Conservation (phyloP, 2,797 vertebrate species). For the Malacoraja senta region DNA sequence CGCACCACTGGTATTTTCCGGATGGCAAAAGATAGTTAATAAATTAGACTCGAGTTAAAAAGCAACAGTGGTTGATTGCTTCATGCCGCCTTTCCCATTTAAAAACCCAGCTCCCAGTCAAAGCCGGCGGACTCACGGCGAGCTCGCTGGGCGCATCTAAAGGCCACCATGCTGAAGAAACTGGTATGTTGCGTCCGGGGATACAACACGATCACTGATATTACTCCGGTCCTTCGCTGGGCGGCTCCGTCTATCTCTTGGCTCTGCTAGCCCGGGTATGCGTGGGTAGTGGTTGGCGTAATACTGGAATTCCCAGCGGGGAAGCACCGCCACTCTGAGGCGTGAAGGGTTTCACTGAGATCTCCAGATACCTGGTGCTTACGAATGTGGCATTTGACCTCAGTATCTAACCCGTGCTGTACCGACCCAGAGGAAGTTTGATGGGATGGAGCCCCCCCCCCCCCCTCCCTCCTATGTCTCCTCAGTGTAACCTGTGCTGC, state of each 20-base stretch:
- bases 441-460: background rate
- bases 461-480: too few relatives aligned
- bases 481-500: background rate
- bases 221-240: background rate
- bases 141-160: background rate
- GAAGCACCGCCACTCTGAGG: too few relatives aligned
- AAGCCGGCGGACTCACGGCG: background rate
- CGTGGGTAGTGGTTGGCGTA: background rate
- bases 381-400: background rate
- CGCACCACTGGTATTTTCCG: background rate
- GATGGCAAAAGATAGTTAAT: constrained; percentile 12
- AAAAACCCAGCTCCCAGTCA: background rate
- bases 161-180: constrained; percentile 30
- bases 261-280: too few relatives aligned
- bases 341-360: background rate
- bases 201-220: background rate
- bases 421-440: background rate
- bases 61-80: background rate
- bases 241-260: background rate
- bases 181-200: background rate
- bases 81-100: background rate
- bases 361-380: too few relatives aligned
- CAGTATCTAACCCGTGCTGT: background rate
- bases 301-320: background rate
- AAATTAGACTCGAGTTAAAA: constrained; percentile 31